Evolutionary conservation across 2,888 invertebrate species (phyloP).

Genomic region (Helobdella robusta): DNA sequence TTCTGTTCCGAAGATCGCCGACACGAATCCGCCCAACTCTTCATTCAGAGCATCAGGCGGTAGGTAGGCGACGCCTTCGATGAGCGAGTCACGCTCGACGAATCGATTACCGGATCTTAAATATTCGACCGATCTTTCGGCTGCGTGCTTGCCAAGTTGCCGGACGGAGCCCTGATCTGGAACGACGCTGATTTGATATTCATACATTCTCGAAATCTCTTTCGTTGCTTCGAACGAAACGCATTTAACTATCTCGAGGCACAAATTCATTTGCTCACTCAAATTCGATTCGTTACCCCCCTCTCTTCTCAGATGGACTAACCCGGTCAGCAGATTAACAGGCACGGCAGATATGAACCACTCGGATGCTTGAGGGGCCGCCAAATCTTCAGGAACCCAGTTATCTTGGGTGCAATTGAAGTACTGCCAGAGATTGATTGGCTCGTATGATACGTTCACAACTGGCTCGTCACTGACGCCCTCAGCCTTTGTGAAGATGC

Average conservation of each 20-base stretch:
- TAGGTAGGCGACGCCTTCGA: constrained; percentile 29
- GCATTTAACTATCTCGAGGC: constrained; percentile 28
- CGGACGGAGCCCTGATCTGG: constrained; percentile 30
- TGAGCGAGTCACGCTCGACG: constrained; percentile 32
- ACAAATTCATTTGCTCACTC: constrained; percentile 28
- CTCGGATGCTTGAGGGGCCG: not conserved
- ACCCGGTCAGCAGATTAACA: constrained; percentile 22
- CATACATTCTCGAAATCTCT: constrained; percentile 33
- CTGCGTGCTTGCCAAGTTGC: constrained; percentile 32
- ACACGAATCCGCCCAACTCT: constrained; percentile 28
- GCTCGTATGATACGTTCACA: no score
- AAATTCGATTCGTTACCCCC: constrained; percentile 19
- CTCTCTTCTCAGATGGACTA: constrained; percentile 28
- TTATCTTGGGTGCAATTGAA: constrained; percentile 24
- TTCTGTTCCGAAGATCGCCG: constrained; percentile 31
- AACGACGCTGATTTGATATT: constrained; percentile 34
- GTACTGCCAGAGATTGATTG: constrained; percentile 30
- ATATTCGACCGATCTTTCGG: constrained; percentile 32
- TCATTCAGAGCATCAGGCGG: not conserved
- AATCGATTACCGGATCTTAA: constrained; percentile 27
- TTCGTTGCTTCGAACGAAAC: constrained; percentile 32
- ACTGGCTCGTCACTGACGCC: not conserved
- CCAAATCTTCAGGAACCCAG: constrained; percentile 27
- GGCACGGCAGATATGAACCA: constrained; percentile 29
- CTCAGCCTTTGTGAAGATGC: constrained; percentile 4